Evolutionary conservation across 2,113 vertebrate genomes (phyloP).

Genomic region (Haemorhous mexicanus): DNA sequence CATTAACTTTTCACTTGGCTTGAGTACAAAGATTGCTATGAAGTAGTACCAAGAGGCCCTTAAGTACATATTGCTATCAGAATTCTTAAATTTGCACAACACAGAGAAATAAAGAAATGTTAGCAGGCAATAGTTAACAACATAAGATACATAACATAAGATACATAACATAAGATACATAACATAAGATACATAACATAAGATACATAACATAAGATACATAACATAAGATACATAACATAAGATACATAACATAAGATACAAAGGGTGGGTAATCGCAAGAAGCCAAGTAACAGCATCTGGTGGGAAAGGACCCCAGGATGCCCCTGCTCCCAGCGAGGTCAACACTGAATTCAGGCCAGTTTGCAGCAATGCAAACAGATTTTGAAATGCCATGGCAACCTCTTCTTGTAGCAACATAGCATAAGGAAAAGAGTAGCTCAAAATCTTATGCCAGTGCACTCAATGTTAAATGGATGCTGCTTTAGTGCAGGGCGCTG

Average conservation of each 20-base stretch:
- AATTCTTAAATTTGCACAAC: background rate
- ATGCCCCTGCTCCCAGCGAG: accelerated
- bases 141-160: background rate
- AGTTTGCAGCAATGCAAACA: background rate
- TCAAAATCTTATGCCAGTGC: background rate
- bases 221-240: background rate
- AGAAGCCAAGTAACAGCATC: background rate
- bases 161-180: background rate
- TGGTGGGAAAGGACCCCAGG: background rate
- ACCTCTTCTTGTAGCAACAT: background rate
- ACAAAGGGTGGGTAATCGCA: background rate
- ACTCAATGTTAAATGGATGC: background rate
- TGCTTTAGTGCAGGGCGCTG: background rate
- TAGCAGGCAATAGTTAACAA: background rate
- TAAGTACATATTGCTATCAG: background rate
- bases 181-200: background rate
- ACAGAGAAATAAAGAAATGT: background rate
- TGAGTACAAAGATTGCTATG: background rate
- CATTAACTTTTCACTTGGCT: background rate
- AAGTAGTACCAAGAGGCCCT: background rate
- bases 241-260: background rate
- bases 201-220: background rate
- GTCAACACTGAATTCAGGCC: background rate
- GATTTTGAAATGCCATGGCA: background rate
- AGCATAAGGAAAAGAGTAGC: background rate